phyloP scores from a whole-genome alignment of 2,888 invertebrate species.

The Leptinotarsa juncta region DNA sequence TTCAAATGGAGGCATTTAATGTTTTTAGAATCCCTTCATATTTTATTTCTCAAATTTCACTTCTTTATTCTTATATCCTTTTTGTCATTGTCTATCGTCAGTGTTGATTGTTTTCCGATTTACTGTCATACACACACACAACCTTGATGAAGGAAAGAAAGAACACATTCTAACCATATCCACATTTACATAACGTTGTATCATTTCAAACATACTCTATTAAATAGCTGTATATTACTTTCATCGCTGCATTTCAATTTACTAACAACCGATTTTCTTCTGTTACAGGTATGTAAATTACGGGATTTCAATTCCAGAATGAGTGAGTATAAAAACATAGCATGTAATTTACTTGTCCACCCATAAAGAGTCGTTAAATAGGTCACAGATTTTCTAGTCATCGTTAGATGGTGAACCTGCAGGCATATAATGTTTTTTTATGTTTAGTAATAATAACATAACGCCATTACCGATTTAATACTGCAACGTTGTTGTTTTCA shows the following conservation, averaged over 20 bases:
- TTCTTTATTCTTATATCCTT: no score
- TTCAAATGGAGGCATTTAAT: no score
- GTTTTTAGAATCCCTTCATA: no score
- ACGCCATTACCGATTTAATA: conserved; percentile 9
- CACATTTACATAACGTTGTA: conserved; percentile 11
- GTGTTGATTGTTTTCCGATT: background rate
- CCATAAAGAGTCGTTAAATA: conserved; percentile 27
- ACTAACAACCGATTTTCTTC: conserved; percentile 26
- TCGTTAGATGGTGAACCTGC: conserved; percentile 24
- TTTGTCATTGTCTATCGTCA: background rate
- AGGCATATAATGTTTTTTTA: conserved; percentile 2
- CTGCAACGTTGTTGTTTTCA: background rate
- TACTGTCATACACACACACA: background rate
- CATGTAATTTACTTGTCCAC: conserved; percentile 29
- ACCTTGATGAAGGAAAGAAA: background rate
- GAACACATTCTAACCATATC: background rate
- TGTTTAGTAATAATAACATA: conserved; percentile 4
- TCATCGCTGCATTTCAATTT: conserved; percentile 25
- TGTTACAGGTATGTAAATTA: conserved; percentile 40
- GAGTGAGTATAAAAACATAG: conserved; percentile 37
- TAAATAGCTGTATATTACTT: conserved; percentile 4
- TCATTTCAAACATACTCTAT: conserved; percentile 6
- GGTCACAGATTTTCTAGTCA: conserved; percentile 28
- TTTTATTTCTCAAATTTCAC: no score
- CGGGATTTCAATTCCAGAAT: conserved; percentile 26